Base-by-base conservation (phyloP, 2,888 invertebrate genomes). In the Boloria euphrosyne region DNA sequence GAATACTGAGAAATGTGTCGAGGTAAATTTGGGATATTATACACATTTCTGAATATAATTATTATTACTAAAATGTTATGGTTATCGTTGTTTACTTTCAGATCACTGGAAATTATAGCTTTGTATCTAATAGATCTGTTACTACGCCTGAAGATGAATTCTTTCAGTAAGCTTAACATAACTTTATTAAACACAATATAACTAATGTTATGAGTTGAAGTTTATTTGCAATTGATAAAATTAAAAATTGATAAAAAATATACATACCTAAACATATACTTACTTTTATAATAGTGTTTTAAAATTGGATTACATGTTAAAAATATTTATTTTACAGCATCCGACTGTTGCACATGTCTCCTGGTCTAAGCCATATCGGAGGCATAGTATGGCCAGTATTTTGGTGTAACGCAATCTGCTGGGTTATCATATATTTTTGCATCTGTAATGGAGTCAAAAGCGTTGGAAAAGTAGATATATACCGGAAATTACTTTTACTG, bases 401-500 rank as follows among this genome's bases (percentile, higher is more conserved):
- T 57, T 85, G 94, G 69, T 95, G 95, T 76, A 94, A 97, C 66
- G 79, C 95, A 0, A 85, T 97, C 22, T 95, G 96, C 50, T 98
- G 98, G 98, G 78, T 96, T 13, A 84, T 97, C 59, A 95, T 97
- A 14, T 98, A 96, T 84, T 88, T 97, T 61, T 97, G 97, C 84
- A 96, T 97, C 71, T 95, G 95, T 87, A 96, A 96, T 75, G 97
- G 98, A 58, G 96, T 98, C 70, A 96, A 96, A 87, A 96, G 96
- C 85, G 96, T 97, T 38, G 97, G 97, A 79, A 97, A 97, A 93
- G 96, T 96, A 75, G 80, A 73, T 74, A 75, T 73, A 69, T 60
- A 53, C 52, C 62, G 63, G 66, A 73, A 69, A 70, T 69, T 50
- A 51, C 73, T 57, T 68, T 86, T 51, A 16, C 31, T 59, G 86